Conservation (phyloP, 2,888 invertebrate species). For the Copidosoma aretas region DNA sequence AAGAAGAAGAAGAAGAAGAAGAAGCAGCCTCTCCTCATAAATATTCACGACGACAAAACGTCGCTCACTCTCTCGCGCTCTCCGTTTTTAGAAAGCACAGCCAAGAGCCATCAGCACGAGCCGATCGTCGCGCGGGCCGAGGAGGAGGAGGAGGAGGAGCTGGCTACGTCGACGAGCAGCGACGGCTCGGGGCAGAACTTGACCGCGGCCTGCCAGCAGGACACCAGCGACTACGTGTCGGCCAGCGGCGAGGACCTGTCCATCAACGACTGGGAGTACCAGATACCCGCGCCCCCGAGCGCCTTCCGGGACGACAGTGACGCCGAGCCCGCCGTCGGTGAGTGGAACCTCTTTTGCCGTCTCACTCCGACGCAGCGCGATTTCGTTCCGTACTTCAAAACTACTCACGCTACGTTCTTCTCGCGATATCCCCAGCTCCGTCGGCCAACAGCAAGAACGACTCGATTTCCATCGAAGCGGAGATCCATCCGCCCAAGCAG, state of each 20-base stretch:
- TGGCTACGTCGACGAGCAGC: not conserved
- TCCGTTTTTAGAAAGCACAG: conserved; percentile 24
- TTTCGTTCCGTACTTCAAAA: too few species aligned
- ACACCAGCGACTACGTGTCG: conserved; percentile 59
- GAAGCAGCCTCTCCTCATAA: not conserved
- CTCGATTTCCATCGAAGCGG: conserved; percentile 17
- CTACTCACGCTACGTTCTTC: too few species aligned
- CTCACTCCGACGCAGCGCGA: too few species aligned
- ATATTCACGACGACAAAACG: not conserved
- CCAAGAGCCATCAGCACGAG: too few species aligned
- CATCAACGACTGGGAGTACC: conserved; percentile 64
- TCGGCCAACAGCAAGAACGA: not conserved
- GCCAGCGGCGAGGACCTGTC: conserved; percentile 51
- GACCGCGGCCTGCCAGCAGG: conserved; percentile 52
- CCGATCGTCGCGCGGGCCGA: not conserved
- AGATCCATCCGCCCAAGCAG: conserved; percentile 3
- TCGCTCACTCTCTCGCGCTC: not conserved
- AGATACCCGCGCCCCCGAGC: conserved; percentile 69
- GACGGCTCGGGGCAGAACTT: conserved; percentile 35
- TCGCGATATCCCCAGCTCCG: too few species aligned
- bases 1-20: too few species aligned
- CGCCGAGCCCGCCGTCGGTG: not conserved
- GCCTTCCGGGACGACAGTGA: conserved; percentile 64
- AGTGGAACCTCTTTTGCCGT: not conserved
- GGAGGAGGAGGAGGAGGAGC: conserved; percentile 6